Evolutionary conservation across 92 coral and sea anemone species (phyloP), one percentile per base, ranked within the genome.

Genomic region (Montipora capitata): DNA sequence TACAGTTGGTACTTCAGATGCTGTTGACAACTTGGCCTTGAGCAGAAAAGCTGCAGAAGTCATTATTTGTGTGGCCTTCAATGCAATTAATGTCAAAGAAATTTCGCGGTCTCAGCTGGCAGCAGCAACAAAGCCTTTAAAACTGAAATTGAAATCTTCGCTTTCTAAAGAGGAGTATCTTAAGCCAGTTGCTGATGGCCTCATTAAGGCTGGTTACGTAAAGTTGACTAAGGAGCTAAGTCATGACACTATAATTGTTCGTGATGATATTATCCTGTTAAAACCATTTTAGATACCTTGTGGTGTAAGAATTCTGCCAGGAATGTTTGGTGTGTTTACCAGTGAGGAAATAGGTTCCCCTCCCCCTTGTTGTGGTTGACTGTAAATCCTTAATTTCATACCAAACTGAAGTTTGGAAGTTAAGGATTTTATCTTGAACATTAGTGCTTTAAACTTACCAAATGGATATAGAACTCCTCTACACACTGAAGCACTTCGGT

Each of bases 41-140:
- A 61, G n/a, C 70, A 66, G 57, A 79, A 38, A 79, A 57, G 43
- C 74, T 40, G 85, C 85, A 58, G 85, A 58, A 79, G 73, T 79
- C 70, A 79, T 79, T 79, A 63, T 79, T 43, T 58, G 73, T 20
- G 56, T 79, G 68, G 85, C 74, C 52, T 79, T 61, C 45, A 63
- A 63, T 40, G 67, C 74, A 20, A 79, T 79, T 49, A 79, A 41
- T 72, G 54, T 79, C 68, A 79, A 62, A 63, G 70, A 66, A 63
- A 79, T 79, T 15, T 63, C 85, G 27, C 48, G 74, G 65, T 58
- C 85, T 72, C 85, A 79, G 85, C 85, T 79, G 68, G 57, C 70
- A 70, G 68, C 85, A 63, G 74, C 85, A 54, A 79, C 73, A 40
- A 79, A 39, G 85, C 68, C 85, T 63, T 65, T 79, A 63, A 61